Base-by-base conservation (phyloP, 2,888 invertebrate species). In the Melikaiella ostensackeni region DNA sequence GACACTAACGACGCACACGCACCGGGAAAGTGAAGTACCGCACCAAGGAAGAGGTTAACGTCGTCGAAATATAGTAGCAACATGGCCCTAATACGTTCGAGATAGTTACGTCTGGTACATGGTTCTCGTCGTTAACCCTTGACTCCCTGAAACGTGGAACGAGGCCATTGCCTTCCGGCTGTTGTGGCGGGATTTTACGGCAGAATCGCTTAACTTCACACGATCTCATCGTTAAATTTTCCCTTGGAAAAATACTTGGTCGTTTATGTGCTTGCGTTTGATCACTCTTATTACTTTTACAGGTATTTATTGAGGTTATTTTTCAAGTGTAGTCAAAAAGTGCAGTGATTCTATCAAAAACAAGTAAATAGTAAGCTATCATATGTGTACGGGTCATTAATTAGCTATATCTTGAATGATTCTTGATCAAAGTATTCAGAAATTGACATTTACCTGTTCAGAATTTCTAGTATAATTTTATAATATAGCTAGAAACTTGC, bases 1-100 rank as follows among this genome's bases (percentile, higher is more conserved):
- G 81, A 83, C 82, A 73, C 78, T 76, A 78, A 81, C 83, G 80
- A 80, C 76, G 79, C 76, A 80, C 84, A 82, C 85, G 82, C 82
- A 85, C 82, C 84, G 80, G 33, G 66, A 50, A 50, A 77, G 79
- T 83, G 80, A 81, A 82, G 77, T 81, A 78, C 76, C 78, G 63
- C 79, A 66, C 74, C 64, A 50, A 76, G 81, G 80, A 82, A 83
- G 46, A 50, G 70, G 70, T 70, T 70, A 70, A 70, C 30, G 70
- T 70, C 50, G 50, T 70, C 70, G 50, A 70, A 70, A 70, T 70
- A 70, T 70, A 70, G 70, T 70, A 50, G 70, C 70, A 27, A 66
- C 66, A 42, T 70, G 50, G n/a, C 50, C 50, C 70, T 70, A 70
- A 70, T 70, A 50, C 70, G 50, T 70, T 70, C 50, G 30, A 70